Conservation (phyloP, 2,888 invertebrate species). For the Drosophila mayaguana region DNA sequence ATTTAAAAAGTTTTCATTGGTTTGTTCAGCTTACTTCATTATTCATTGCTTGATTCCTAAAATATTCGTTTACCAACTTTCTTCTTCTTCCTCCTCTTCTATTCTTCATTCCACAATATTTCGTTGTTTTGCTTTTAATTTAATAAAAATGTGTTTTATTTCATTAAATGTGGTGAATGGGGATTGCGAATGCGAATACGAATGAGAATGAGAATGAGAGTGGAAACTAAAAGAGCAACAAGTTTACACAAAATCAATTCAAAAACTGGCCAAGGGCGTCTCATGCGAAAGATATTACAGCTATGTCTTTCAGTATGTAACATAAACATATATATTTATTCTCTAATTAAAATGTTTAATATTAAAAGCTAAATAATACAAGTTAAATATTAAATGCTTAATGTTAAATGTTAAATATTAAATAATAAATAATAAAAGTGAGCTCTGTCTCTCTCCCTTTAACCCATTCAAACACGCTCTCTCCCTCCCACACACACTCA, state of each 20-base stretch:
- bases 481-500: not conserved
- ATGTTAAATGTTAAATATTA: not conserved
- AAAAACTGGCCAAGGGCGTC: not conserved
- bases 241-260: conserved; percentile 1
- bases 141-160: conserved; percentile 49
- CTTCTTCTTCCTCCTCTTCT: not conserved
- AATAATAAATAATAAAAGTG: not conserved
- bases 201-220: not conserved
- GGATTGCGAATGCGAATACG: not conserved
- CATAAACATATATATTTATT: not conserved
- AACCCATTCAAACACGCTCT: not conserved
- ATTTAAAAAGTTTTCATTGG: conserved; percentile 40
- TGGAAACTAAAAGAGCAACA: not conserved
- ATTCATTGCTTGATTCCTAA: conserved; percentile 25
- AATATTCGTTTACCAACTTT: conserved; percentile 36
- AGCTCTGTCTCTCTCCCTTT: not conserved
- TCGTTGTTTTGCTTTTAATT: conserved; percentile 47
- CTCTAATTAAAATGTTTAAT: not conserved
- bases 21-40: conserved; percentile 19
- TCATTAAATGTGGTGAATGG: not conserved
- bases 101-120: not conserved
- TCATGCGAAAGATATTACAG: no score
- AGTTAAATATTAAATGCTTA: not conserved
- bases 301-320: not conserved
- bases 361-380: not conserved